These are phyloP conservation scores for Ennomos erosarius DNA, from an alignment of 2,888 invertebrate genomes.

Conservation along the genomic window DNA sequence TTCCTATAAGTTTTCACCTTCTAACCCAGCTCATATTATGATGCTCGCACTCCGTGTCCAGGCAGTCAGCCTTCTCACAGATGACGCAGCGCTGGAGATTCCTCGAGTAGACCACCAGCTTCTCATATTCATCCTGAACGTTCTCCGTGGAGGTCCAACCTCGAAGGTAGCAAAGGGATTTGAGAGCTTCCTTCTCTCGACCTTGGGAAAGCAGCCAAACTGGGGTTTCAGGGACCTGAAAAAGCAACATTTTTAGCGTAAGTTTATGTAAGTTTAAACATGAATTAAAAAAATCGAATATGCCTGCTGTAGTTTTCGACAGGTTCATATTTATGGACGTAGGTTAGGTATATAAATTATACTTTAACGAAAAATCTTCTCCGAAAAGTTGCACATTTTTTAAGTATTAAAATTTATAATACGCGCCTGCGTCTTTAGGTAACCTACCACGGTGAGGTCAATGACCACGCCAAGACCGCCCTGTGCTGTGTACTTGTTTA, in stretches of 20 bases:
- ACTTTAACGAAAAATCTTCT: no score
- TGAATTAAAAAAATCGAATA: no score
- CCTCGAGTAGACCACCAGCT: constrained; percentile 69
- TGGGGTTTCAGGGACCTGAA: constrained; percentile 84
- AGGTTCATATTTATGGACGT: no score
- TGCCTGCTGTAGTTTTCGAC: no score
- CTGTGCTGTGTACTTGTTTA: no score
- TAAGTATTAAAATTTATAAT: no score
- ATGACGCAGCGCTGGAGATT: constrained; percentile 66
- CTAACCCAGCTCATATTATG: constrained; percentile 62
- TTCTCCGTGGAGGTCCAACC: constrained; percentile 80
- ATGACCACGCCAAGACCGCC: no score
- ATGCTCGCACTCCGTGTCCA: constrained; percentile 59
- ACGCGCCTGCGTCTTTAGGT: no score
- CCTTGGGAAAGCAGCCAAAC: constrained; percentile 83
- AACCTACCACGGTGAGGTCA: no score
- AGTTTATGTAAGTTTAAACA: no score
- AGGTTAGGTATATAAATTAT: no score
- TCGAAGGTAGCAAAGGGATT: constrained; percentile 82
- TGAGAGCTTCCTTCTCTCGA: constrained; percentile 78
- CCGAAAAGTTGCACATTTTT: no score
- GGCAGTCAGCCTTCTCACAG: constrained; percentile 58
- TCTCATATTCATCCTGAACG: constrained; percentile 76
- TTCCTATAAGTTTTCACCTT: constrained; percentile 49
- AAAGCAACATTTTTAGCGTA: constrained; percentile 5